Evolutionary conservation across 2,888 invertebrate genomes (phyloP).

Genomic region (Hydrotaea cyrtoneurina): DNA sequence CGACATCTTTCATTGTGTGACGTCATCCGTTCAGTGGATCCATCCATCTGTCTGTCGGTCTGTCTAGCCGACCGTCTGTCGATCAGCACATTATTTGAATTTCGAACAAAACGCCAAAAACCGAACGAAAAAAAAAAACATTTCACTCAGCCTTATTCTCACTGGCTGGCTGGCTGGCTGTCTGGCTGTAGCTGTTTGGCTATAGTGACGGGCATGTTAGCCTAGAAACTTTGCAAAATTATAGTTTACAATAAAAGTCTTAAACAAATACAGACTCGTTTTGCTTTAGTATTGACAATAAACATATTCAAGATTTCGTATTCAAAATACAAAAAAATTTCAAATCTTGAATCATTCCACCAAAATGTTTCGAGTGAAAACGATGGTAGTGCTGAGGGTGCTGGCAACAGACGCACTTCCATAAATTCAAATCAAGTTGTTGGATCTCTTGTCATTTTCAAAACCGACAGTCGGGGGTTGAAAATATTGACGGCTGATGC

Average conservation of each 20-base stretch:
- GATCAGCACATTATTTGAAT: slow-evolving; percentile 14
- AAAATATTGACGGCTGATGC: too few relatives aligned
- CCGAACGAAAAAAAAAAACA: slow-evolving; percentile 6
- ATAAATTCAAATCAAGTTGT: too few relatives aligned
- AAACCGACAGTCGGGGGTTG: too few relatives aligned
- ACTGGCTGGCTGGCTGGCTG: too few relatives aligned
- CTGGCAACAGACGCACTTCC: neutral
- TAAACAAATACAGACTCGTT: neutral
- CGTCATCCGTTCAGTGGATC: slow-evolving; percentile 49
- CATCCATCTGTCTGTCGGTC: neutral
- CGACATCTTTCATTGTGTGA: slow-evolving; percentile 53
- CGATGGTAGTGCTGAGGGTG: neutral
- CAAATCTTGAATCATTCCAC: neutral
- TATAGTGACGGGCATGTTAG: neutral
- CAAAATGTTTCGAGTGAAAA: neutral
- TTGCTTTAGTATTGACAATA: slow-evolving; percentile 9
- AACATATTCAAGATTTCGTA: slow-evolving; percentile 2
- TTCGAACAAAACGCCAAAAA: neutral
- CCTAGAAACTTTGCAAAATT: neutral
- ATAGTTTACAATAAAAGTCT: neutral
- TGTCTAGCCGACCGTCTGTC: slow-evolving; percentile 1
- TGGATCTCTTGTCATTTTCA: too few relatives aligned
- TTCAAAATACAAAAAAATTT: neutral
- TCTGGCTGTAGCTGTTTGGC: neutral
- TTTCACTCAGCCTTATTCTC: neutral